Base-by-base conservation (phyloP, 2,888 invertebrate genomes). In the Phytoseiulus persimilis region DNA sequence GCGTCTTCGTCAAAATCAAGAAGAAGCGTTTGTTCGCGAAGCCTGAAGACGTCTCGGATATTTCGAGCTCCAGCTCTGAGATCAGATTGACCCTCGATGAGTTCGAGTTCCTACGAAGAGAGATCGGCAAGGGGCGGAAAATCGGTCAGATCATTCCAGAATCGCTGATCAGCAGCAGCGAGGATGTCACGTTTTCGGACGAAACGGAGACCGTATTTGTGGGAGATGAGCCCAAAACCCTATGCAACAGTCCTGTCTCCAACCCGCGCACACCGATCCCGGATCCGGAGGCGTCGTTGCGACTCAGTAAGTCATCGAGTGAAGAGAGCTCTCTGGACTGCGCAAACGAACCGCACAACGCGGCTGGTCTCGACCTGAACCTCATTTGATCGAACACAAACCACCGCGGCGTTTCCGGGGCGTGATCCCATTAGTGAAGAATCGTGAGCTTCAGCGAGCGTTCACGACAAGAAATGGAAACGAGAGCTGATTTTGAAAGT, bases 131-230 rank as follows among this genome's bases (percentile, higher is more conserved):
- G 31, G 87, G 87, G 39, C 87, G 87, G 28, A 87, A 87, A 87
- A 87, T 87, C 33, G 87, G 87, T 45, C 87, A 87, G 18, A 33
- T 87, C 32, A 87, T 87, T 31, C 87, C 87, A 28, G 87, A 87
- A 33, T 87, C 87, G n/a, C 39, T 87, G 33, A 45, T 87, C 87
- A 87, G 87, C 87, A 87, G 87, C 87, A 87, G 87, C 33, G 87
- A 87, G 87, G 87, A 87, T 45, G 45, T 87, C 32, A 87, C 87
- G 87, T 87, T 87, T 14, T 87, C 87, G 87, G 87, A 87, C 87
- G 87, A 87, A 33, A 87, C 87, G 14, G 87, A 87, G 23, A 33
- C 87, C 39, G 87, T 87, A 33, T 87, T 87, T 45, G 87, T 87
- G 87, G 87, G 87, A 31, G 87, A 87, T 23, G 87, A 87, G 87